Conservation (phyloP, 2,113 vertebrate genomes). For the Myotis davidii region DNA sequence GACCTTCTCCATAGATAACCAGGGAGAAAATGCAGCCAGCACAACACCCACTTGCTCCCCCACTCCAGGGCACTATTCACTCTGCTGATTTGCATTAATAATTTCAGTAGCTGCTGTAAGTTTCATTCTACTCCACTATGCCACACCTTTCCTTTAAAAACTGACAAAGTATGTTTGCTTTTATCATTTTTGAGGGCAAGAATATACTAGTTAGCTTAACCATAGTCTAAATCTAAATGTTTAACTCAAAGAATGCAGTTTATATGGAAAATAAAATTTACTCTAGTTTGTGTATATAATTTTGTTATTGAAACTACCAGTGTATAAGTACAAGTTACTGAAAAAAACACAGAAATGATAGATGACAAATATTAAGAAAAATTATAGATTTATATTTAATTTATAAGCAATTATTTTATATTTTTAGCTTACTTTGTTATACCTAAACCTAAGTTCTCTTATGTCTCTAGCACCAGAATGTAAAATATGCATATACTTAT, state of each 20-base stretch:
- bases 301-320: constrained; percentile 29
- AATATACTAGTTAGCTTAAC: neutral
- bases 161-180: neutral
- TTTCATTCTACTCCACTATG: neutral
- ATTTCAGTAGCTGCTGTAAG: neutral
- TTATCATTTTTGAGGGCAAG: neutral
- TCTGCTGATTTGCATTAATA: neutral
- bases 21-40: neutral
- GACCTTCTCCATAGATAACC: neutral
- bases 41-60: neutral
- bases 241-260: constrained; percentile 9
- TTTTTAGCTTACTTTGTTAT: neutral
- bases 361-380: neutral
- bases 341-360: neutral
- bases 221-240: neutral
- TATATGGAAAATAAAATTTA: constrained; percentile 35
- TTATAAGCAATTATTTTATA: neutral
- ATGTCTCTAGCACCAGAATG: neutral
- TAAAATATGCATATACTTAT: neutral
- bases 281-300: neutral
- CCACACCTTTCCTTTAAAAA: neutral
- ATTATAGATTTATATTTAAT: neutral
- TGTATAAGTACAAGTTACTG: neutral
- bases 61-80: neutral
- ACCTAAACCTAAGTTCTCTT: neutral